A percentile compares a stretch with the other conserved stretches of the same genome.
Conservation (phyloP, 2,797 vertebrate genomes). For the Petrocephalus sullivani region DNA sequence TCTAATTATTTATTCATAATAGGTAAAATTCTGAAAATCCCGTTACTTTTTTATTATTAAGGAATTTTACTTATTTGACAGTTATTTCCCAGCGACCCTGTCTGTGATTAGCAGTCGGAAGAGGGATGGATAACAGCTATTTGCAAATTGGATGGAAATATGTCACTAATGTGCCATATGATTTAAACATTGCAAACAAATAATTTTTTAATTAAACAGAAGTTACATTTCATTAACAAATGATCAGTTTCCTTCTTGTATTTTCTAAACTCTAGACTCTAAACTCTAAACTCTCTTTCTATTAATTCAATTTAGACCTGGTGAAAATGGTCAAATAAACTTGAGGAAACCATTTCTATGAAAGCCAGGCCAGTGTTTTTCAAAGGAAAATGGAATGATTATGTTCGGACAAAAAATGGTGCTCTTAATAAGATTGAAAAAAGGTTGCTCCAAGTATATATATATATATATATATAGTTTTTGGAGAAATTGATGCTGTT, state of each 20-base stretch:
- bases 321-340: slow-evolving; percentile 41
- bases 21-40: neutral
- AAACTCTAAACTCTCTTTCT: neutral
- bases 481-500: slow-evolving; percentile 51
- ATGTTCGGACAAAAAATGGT: slow-evolving; percentile 51
- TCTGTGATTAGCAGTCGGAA: no score
- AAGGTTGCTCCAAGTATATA: slow-evolving; percentile 38
- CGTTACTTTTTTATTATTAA: neutral
- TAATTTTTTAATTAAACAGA: neutral
- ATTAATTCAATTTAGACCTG: slow-evolving; percentile 20
- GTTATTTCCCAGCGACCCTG: neutral
- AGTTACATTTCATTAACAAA: neutral
- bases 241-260: neutral
- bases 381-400: slow-evolving; percentile 61
- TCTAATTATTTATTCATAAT: neutral
- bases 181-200: neutral
- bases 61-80: neutral
- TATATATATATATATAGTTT: slow-evolving; percentile 30
- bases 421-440: slow-evolving; percentile 58
- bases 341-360: slow-evolving; percentile 57
- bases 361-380: slow-evolving; percentile 45
- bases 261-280: neutral
- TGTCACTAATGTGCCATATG: neutral
- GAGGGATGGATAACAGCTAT: no score
- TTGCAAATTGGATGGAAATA: neutral